Conservation (phyloP, 2,797 vertebrate species). For the Coregonus suidteri region DNA sequence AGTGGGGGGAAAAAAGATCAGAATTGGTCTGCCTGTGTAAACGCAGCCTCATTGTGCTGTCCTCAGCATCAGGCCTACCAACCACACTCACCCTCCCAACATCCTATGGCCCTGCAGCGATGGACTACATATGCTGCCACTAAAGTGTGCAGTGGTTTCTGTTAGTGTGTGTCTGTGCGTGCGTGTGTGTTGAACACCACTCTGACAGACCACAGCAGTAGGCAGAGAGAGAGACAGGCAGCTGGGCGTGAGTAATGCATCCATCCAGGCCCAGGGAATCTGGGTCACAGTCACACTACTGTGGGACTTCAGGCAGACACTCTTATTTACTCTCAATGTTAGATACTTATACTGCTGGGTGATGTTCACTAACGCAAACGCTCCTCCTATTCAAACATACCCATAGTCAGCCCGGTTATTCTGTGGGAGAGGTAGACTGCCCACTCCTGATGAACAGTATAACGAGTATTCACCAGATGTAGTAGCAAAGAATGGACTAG, state of each 20-base stretch:
- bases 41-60: conserved; percentile 17
- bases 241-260: conserved; percentile 70
- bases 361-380: background rate
- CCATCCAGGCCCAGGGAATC: conserved; percentile 53
- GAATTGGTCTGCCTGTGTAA: too few relatives aligned
- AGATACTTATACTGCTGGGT: background rate
- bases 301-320: background rate
- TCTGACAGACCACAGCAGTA: conserved; percentile 38
- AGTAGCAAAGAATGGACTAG: background rate
- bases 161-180: background rate
- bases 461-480: background rate
- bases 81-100: conserved; percentile 15
- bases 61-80: conserved; percentile 37
- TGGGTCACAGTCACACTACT: conserved; percentile 66
- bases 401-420: background rate
- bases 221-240: conserved; percentile 54
- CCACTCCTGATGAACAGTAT: background rate
- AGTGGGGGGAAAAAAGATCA: too few relatives aligned
- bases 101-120: conserved; percentile 53
- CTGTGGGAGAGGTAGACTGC: background rate
- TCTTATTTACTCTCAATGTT: background rate
- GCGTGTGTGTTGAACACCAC: conserved; percentile 42
- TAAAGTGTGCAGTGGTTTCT: conserved; percentile 28
- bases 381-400: background rate
- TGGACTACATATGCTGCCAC: conserved; percentile 56